Base-by-base conservation (phyloP, 2,888 invertebrate genomes). In the Xestoiulus laeticollis region DNA sequence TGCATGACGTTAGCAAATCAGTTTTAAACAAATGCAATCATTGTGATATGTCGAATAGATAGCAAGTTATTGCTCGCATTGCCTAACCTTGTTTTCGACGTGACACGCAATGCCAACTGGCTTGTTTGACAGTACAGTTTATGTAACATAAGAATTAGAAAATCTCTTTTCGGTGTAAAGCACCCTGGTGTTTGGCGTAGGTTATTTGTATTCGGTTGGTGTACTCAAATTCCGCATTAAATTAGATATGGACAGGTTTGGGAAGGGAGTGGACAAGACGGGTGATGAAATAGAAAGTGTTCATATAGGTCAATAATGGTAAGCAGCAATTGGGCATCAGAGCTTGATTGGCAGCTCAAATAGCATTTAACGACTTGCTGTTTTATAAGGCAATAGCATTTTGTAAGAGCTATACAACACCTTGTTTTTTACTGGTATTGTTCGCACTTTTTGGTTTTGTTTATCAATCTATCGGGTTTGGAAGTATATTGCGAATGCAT, bases 41-140 rank as follows among this genome's bases (percentile, higher is more conserved):
- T 30, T 16, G 78, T 12, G 68, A 68, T 68, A 26, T 26, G 26
- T 26, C 68, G 26, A 68, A 30, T 78, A 30, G 78, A 78, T 78
- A 78, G 78, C 14, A 14, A 78, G 78, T 78, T 78, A 78, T 78
- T 30, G 78, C 78, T 78, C 78, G 78, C 26, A 12, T 78, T 78
- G 78, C 78, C 78, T 78, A 78, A 78, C 78, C 78, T 78, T 78
- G 78, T 78, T 78, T 78, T 30, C 78, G n/a, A n/a, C n/a, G 26
- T 78, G 78, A 78, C 78, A 78, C 78, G 30, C 78, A 78, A 78
- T 78, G 30, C 48, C 78, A 78, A 78, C 78, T 78, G 12, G 10
- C 78, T 30, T 78, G 78, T 78, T 30, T 78, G 78, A 78, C 78
- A 78, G 30, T 78, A 78, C 30, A 78, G 78, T 78, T 78, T 78